Evolutionary conservation across 2,797 vertebrate genomes (phyloP).

Genomic region (Choloepus didactylus): DNA sequence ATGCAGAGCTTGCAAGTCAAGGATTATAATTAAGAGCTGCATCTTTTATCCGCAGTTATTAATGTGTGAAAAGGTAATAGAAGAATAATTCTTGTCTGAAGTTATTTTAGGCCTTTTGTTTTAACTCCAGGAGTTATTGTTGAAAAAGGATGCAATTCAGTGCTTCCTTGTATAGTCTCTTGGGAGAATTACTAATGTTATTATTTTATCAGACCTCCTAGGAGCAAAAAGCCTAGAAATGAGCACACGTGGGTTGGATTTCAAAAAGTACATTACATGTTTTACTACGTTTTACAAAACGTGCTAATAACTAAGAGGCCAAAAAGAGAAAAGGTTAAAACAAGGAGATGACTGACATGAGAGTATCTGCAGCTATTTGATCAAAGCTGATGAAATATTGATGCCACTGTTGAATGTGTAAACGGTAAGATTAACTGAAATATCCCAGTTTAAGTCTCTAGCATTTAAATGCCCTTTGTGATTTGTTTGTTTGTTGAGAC

Average conservation of each 20-base stretch:
- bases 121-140: conserved; percentile 48
- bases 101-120: conserved; percentile 16
- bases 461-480: background rate
- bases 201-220: conserved; percentile 34
- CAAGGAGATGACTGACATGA: conserved; percentile 45
- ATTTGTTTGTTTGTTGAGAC: conserved; percentile 49
- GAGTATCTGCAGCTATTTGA: conserved; percentile 35
- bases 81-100: background rate
- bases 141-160: conserved; percentile 21
- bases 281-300: conserved; percentile 49
- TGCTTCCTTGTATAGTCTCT: background rate
- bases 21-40: background rate
- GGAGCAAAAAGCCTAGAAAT: conserved; percentile 39
- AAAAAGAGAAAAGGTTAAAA: conserved; percentile 51
- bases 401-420: conserved; percentile 48
- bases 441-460: background rate
- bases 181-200: conserved; percentile 13
- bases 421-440: conserved; percentile 67
- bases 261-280: conserved; percentile 23
- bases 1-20: background rate
- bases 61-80: conserved; percentile 28
- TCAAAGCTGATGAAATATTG: conserved; percentile 56
- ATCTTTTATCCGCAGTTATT: background rate
- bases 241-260: background rate
- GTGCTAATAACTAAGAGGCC: conserved; percentile 34